Base-by-base conservation (phyloP, 2,888 invertebrate genomes). In the Spilarctia lutea region DNA sequence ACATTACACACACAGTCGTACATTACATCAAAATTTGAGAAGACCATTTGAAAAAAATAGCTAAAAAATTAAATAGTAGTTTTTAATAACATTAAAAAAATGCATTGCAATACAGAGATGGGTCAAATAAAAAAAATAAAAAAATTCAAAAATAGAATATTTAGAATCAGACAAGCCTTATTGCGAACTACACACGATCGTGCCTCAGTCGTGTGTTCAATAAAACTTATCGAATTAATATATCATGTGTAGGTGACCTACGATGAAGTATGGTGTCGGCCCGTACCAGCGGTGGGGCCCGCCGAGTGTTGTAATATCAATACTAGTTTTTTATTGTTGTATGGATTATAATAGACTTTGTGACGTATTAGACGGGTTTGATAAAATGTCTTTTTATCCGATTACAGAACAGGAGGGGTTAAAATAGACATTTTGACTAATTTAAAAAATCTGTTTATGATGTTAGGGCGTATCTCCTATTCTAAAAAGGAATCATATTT, bases 191-290 rank as follows among this genome's bases (percentile, higher is more conserved):
- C 77, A 81, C 79, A 82, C 81, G 65, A 84, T 76, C 74, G 65
- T 68, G 30, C 33, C 66, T 72, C 73, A 83, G 69, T 75, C 71
- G 72, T 76, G 77, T 75, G 72, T 71, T 81, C 79, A 79, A 76
- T 81, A 79, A 80, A 83, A 83, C 71, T 82, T 86, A 81, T 80
- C 73, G 75, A 75, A 80, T 82, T 80, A 81, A 78, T 71, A 73
- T 76, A 71, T 72, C 79, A 73, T 78, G 76, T 79, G 79, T 69
- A 74, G 77, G 30, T 82, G 80, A 68, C 83, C 84, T 83, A 76
- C 35, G 39, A 81, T 87, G 85, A 86, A 83, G 86, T 88, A 92
- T 92, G 92, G 91, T 91, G 91, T 89, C 91, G 84, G 87, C 6
- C 79, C 77, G 92, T 90, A 88, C 88, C 89, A 86, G 78, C 80